Evolutionary conservation across 2,888 invertebrate species (phyloP), one percentile per base, ranked within the genome.

Genomic region (Antheraea yamamai): DNA sequence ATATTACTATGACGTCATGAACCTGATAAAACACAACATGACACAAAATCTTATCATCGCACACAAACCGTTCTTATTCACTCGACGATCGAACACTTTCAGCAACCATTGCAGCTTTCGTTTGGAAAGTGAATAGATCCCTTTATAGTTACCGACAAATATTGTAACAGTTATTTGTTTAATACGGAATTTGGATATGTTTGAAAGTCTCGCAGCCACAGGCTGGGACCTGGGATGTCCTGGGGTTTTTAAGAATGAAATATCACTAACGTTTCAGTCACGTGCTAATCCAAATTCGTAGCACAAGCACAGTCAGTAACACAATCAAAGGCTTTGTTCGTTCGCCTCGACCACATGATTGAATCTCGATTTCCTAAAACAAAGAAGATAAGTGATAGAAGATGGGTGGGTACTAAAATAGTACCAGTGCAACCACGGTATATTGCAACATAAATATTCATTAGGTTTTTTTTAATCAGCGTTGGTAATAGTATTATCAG

Each of bases 321-420:
- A 86, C 88, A 79, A 85, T 79, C 51, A 88, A 74, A 10, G 93
- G 88, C 71, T 82, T 81, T 68, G 83, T 78, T 66, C 88, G 88
- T 0, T 83, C 88, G 20, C 92, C 93, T 80, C 95, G 95, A 4
- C 96, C 96, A 85, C 96, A 96, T 51, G 96, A 95, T 81, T 94
- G 95, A 81, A 96, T 96, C 87, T 96, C 96, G 80, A 96, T 96
- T 93, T 96, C 96, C 96, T 96, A 88, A 51, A 73, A 72, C 16
- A 61, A 30, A 14, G 16, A 66, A 66, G 30, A 30, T 26, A 3
- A 66, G 14, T 30, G 14, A 64, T 61, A 64, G 30, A 30, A 14
- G 35, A 39, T 16, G 30, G 7, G 18, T 26, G 16, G 61, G 16
- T 23, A 23, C 14, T 23, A 23, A 23, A 61, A 23, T 23, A 47